These are phyloP conservation scores for Sterrhoptilus dennistouni DNA, from an alignment of 2,113 vertebrate species.

Conservation along the genomic window DNA sequence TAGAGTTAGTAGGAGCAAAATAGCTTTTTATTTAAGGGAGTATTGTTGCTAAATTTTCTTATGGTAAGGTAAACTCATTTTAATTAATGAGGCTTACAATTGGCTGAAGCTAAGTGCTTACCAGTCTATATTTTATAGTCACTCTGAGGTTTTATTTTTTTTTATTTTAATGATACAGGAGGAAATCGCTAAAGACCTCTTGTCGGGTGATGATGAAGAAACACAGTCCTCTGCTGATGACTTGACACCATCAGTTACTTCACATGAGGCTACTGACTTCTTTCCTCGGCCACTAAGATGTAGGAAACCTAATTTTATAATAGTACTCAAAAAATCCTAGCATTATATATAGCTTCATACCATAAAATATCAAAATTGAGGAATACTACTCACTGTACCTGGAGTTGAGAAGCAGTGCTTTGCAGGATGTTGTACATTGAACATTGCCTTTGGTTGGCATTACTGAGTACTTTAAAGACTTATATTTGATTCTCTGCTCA, in stretches of 20 bases:
- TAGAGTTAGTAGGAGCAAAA: background rate
- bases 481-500: background rate
- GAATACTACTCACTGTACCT: slow-evolving; percentile 12
- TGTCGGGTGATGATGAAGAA: slow-evolving; percentile 97
- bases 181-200: slow-evolving; percentile 97
- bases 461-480: background rate
- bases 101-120: background rate
- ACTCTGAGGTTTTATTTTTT: background rate
- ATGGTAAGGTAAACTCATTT: background rate
- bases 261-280: slow-evolving; percentile 95
- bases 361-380: background rate
- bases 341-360: background rate
- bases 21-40: background rate
- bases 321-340: background rate
- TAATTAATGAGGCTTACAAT: background rate
- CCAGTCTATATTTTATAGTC: background rate
- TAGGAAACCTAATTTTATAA: slow-evolving; percentile 70
- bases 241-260: slow-evolving; percentile 94
- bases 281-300: slow-evolving; percentile 96
- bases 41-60: background rate
- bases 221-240: slow-evolving; percentile 98
- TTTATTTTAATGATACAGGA: slow-evolving; percentile 77
- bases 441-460: background rate
- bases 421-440: background rate
- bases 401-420: background rate